Evolutionary conservation across 2,113 vertebrate species (phyloP).

Genomic region (Chaenogobius annularis): DNA sequence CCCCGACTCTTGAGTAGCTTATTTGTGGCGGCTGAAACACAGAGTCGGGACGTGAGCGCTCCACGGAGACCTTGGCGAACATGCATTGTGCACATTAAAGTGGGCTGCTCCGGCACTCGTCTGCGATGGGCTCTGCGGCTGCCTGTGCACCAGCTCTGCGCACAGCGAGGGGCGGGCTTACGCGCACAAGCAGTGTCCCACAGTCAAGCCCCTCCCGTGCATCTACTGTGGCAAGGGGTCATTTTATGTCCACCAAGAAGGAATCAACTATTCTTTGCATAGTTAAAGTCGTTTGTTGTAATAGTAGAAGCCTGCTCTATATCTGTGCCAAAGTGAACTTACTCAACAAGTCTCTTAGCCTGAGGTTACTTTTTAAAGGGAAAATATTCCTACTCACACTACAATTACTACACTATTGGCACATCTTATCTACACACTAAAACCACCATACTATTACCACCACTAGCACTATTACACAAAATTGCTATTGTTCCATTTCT

Average conservation of each 20-base stretch:
- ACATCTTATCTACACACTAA: background rate
- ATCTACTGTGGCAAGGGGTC: slow-evolving; percentile 13
- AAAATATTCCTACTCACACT: background rate
- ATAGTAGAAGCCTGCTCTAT: background rate
- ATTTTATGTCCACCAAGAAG: slow-evolving; percentile 9
- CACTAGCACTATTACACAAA: background rate
- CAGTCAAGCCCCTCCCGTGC: slow-evolving; percentile 60
- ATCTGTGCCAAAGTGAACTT: background rate
- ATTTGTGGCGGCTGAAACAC: slow-evolving; percentile 62
- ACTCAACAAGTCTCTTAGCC: background rate
- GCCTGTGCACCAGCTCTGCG: slow-evolving; percentile 58
- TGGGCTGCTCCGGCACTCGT: slow-evolving; percentile 63
- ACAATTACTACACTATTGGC: background rate
- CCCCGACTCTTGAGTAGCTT: slow-evolving; percentile 62
- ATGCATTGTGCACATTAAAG: slow-evolving; percentile 77
- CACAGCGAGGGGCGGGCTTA: slow-evolving; percentile 69
- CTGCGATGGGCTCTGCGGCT: slow-evolving; percentile 64
- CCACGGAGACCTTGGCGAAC: slow-evolving; percentile 70
- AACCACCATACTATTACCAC: background rate
- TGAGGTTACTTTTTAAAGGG: background rate
- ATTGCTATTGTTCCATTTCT: background rate
- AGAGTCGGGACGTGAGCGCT: slow-evolving; percentile 70
- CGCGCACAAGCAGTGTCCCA: slow-evolving; percentile 53
- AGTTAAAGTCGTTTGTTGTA: background rate
- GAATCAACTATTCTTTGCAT: background rate